Base-by-base conservation (phyloP, 92 coral and sea anemone genomes). In the Diadumene lineata region DNA sequence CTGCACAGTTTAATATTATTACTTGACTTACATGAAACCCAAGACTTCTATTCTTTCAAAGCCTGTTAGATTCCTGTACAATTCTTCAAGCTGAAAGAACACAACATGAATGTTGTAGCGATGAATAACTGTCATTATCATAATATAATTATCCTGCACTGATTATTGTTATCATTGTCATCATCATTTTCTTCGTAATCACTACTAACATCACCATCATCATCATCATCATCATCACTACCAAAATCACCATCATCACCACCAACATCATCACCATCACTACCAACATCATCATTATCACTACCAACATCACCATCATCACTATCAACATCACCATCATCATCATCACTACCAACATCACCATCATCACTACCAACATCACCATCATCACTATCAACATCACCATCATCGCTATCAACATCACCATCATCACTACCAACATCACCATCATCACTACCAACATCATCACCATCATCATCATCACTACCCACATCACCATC, bases 11-110 rank as follows among this genome's bases (percentile, higher is more conserved):
- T n/a, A n/a, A n/a, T n/a, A n/a, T n/a, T n/a, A n/a, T n/a, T n/a
- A n/a, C n/a, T n/a, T n/a, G n/a, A 66, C 85, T 81, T 66, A 81
- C 85, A 9, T 61, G 31, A 81, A 81, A 64, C 69, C 85, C 22
- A 81, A 38, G 1, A 81, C 72, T 66, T 81, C 80, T 15, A 73
- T 30, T n/a, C 65, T 44, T 27, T 44, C 17, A 28, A 77, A 77
- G 23, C 77, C 83, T 31, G 83, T 60, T 23, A 61, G 16, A 70
- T 78, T 78, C 15, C 50, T 43, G 58, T 72, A 81, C n/a, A 81
- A 6, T 30, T 53, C 24, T 18, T 44, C 10, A 15, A 73, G 34
- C 85, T 81, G 46, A 65, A 73, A 73, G 8, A 29, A 51, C n/a
- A n/a, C n/a, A n/a, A n/a, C n/a, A n/a, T n/a, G n/a, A n/a, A n/a